Percentiles rank a stretch among this genome's conserved stretches.
Evolutionary conservation across 2,888 invertebrate species (phyloP).

Genomic region (Carabus problematicus): DNA sequence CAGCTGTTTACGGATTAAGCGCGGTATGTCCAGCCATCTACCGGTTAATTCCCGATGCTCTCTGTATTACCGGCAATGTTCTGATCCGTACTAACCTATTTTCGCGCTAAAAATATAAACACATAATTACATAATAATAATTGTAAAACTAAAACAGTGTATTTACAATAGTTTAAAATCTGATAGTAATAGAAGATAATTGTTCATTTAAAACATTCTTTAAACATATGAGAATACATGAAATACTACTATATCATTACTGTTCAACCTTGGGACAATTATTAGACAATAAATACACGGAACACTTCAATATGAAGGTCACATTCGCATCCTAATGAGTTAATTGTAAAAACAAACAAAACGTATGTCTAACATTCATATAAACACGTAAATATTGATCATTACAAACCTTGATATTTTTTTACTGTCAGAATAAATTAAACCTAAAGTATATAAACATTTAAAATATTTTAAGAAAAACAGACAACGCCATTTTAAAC

Average conservation of each 20-base stretch:
- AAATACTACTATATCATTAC: no score
- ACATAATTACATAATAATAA: constrained; percentile 2
- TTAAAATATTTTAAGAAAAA: no score
- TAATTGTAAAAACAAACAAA: constrained; percentile 33
- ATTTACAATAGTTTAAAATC: no score
- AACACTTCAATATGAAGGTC: not conserved
- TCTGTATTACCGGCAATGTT: constrained; percentile 19
- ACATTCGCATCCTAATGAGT: constrained; percentile 15
- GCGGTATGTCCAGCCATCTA: constrained; percentile 15
- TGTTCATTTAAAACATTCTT: not conserved
- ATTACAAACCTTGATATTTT: no score
- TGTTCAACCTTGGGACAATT: no score
- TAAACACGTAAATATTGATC: no score
- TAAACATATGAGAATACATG: not conserved
- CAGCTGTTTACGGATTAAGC: not conserved
- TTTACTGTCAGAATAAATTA: no score
- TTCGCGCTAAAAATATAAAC: not conserved
- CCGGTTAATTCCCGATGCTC: not conserved
- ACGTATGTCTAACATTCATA: not conserved
- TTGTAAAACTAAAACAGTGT: not conserved
- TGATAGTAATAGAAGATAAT: no score
- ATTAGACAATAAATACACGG: no score
- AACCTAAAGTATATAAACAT: no score
- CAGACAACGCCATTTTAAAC: no score
- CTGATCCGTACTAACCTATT: constrained; percentile 1